A percentile compares a stretch with the other conserved stretches of the same genome.
Evolutionary conservation across 2,113 vertebrate genomes (phyloP).

Genomic region (Amblyornis subalaris): DNA sequence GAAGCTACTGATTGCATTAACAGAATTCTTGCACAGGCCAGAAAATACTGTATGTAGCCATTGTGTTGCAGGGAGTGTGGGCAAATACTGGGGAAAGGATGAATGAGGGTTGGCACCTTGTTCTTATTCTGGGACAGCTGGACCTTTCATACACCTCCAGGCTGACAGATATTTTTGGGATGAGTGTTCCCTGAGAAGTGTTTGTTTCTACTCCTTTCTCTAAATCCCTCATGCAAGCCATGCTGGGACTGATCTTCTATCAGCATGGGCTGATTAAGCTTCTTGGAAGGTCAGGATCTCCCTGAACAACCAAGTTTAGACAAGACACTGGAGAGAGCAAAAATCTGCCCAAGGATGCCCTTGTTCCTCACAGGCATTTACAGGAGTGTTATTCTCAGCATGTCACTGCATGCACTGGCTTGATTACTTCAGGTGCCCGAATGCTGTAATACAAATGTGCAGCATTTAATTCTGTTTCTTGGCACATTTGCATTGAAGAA

Average conservation of each 20-base stretch:
- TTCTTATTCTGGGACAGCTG: not conserved
- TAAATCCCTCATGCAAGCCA: not conserved
- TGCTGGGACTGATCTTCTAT: not conserved
- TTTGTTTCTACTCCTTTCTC: not conserved
- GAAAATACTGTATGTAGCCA: not conserved
- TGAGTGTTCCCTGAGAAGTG: not conserved
- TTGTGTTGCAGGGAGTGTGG: not conserved
- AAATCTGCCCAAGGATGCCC: not conserved
- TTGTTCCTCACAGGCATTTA: fast-evolving
- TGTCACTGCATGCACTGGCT: not conserved
- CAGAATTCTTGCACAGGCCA: not conserved
- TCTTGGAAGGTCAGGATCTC: not conserved
- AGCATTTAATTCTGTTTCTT: conserved; percentile 18
- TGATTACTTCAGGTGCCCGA: not conserved
- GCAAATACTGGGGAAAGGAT: not conserved
- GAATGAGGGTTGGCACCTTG: not conserved
- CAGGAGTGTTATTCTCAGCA: not conserved
- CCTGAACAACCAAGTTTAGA: not conserved
- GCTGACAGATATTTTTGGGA: not conserved
- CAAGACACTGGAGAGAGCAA: not conserved
- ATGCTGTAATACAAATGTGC: not conserved
- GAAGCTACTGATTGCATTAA: not conserved
- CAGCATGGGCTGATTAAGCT: not conserved
- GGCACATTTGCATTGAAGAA: not conserved
- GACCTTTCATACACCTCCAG: not conserved